Conservation (phyloP, 2,113 vertebrate genomes). For the Diadophis punctatus region DNA sequence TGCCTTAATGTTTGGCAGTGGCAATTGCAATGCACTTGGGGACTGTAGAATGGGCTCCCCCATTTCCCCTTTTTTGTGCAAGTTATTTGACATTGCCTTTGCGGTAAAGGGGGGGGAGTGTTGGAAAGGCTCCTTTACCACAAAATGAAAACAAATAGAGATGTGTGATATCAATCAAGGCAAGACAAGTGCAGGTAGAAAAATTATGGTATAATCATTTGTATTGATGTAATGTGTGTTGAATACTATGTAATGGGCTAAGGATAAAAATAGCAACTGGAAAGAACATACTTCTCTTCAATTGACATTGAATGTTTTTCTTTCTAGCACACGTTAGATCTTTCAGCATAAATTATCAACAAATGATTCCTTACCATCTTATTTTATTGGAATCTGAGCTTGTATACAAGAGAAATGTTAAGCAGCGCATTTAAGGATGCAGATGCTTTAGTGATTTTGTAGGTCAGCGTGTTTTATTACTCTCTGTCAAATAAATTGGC, state of each 20-base stretch:
- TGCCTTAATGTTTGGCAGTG: not conserved
- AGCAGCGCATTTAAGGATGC: not conserved
- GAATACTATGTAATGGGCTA: not conserved
- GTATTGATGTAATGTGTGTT: not conserved
- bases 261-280: conserved; percentile 10
- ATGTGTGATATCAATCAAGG: not conserved
- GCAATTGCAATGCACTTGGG: not conserved
- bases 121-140: not conserved
- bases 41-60: not conserved
- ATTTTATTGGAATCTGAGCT: not conserved
- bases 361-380: not conserved
- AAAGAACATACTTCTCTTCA: not conserved
- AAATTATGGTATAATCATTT: not conserved
- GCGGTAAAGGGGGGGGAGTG: not conserved
- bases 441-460: conserved; percentile 8
- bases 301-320: conserved; percentile 4
- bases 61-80: not conserved
- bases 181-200: not conserved
- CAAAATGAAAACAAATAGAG: not conserved
- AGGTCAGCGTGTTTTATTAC: conserved; percentile 13
- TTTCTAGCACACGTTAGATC: not conserved
- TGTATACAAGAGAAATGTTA: not conserved
- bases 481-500: conserved; percentile 16
- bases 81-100: not conserved
- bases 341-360: not conserved